A percentile compares a stretch with the other conserved stretches of the same genome.
Conservation (phyloP, 2,113 vertebrate genomes). For the Pandion haliaetus region DNA sequence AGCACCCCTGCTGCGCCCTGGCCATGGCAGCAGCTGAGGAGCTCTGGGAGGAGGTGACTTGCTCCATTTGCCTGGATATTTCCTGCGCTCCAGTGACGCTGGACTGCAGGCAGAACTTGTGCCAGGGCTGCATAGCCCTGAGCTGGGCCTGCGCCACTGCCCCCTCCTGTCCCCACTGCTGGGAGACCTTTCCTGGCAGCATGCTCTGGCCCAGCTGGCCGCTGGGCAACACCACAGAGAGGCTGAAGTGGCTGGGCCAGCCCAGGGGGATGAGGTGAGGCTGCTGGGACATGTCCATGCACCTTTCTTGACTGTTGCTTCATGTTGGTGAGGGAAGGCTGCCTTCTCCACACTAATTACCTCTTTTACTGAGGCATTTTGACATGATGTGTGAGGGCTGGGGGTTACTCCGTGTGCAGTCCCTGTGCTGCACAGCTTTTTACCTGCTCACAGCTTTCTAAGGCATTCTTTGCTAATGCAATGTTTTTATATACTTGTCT, state of each 20-base stretch:
- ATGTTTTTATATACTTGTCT: fast-evolving
- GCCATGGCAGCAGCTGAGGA: background rate
- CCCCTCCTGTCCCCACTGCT: background rate
- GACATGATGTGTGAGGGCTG: background rate
- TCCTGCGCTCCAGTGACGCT: background rate
- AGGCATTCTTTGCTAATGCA: too few species aligned
- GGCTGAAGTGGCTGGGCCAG: background rate
- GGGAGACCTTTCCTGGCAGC: background rate
- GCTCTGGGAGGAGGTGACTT: background rate
- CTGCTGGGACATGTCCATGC: background rate
- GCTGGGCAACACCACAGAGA: background rate
- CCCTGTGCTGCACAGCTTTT: background rate
- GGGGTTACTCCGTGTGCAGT: background rate
- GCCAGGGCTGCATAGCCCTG: background rate
- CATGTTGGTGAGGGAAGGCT: too few species aligned
- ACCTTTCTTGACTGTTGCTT: background rate
- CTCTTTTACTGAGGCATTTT: background rate
- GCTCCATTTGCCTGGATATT: background rate
- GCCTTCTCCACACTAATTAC: background rate
- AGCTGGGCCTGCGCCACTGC: background rate
- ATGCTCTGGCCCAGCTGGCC: background rate
- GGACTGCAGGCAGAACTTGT: conserved; percentile 2
- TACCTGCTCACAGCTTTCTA: background rate
- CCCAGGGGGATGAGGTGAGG: background rate
- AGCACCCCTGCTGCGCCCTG: too few species aligned